Conservation (phyloP, 2,113 vertebrate species). For the Spermophilus dauricus region DNA sequence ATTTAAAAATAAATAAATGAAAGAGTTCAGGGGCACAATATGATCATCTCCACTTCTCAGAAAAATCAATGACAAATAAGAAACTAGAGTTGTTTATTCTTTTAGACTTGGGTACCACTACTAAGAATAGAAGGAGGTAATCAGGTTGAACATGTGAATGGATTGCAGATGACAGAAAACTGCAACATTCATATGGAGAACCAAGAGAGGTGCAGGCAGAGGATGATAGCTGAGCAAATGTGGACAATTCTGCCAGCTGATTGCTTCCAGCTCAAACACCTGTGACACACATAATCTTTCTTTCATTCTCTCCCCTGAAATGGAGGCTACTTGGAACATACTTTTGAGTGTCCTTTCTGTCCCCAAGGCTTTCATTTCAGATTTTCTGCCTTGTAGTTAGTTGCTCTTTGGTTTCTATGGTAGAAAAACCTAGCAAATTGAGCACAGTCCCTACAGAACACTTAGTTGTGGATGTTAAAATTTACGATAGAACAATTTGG, state of each 20-base stretch:
- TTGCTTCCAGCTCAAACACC: background rate
- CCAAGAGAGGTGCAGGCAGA: background rate
- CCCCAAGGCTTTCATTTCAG: background rate
- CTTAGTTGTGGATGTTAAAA: background rate
- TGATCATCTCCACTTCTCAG: background rate
- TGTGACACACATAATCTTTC: background rate
- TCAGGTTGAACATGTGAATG: background rate
- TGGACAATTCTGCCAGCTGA: background rate
- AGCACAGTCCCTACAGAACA: slow-evolving; percentile 54
- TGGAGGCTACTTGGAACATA: background rate
- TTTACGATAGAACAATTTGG: slow-evolving; percentile 8
- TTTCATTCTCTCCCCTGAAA: background rate
- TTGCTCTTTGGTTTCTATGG: slow-evolving; percentile 34
- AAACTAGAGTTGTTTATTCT: background rate
- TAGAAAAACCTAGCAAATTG: slow-evolving; percentile 54
- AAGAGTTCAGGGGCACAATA: background rate
- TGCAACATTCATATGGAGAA: background rate
- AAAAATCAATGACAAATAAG: background rate
- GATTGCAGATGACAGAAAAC: background rate
- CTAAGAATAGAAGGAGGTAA: background rate
- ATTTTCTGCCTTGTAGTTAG: background rate
- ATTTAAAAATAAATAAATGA: background rate
- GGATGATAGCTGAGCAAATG: background rate
- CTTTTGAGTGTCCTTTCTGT: slow-evolving; percentile 40
- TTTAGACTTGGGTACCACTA: background rate